A percentile compares a stretch with the other conserved stretches of the same genome.
These are phyloP conservation scores for Drosophila nebulosa DNA, from an alignment of 1,140 invertebrate genomes.

Conservation along the genomic window DNA sequence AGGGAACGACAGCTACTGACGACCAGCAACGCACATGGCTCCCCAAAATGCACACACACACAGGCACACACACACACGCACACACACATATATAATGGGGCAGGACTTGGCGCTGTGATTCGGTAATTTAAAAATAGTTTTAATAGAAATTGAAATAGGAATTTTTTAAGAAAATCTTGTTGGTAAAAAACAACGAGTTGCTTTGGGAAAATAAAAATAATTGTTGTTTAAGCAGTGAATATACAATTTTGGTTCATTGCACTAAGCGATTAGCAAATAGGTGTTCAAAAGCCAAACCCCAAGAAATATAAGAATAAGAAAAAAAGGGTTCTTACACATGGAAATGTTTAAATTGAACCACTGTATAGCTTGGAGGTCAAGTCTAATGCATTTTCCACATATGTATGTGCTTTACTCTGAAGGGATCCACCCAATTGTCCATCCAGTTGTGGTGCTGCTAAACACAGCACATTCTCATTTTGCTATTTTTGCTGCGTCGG, in stretches of 20 bases:
- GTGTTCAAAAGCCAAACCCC: too few relatives aligned
- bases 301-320: too few relatives aligned
- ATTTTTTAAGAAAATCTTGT: conserved; percentile 3
- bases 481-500: conserved; percentile 46
- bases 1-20: conserved; percentile 6
- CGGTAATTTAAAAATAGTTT: background rate
- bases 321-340: too few relatives aligned
- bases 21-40: conserved; percentile 52
- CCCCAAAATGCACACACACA: conserved; percentile 37
- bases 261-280: too few relatives aligned
- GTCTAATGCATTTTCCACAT: conserved; percentile 25
- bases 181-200: too few relatives aligned
- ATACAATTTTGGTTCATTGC: too few relatives aligned
- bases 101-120: background rate
- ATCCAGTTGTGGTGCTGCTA: conserved; percentile 3
- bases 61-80: background rate
- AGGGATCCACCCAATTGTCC: background rate
- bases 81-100: conserved; percentile 1
- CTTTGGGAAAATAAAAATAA: too few relatives aligned
- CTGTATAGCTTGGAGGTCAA: conserved; percentile 3
- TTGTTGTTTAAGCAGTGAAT: too few relatives aligned
- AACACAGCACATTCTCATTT: conserved; percentile 3
- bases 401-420: background rate
- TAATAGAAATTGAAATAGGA: background rate
- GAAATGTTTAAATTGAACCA: background rate